phyloP scores from a whole-genome alignment of 2,888 invertebrate species.

The Boloria selene region DNA sequence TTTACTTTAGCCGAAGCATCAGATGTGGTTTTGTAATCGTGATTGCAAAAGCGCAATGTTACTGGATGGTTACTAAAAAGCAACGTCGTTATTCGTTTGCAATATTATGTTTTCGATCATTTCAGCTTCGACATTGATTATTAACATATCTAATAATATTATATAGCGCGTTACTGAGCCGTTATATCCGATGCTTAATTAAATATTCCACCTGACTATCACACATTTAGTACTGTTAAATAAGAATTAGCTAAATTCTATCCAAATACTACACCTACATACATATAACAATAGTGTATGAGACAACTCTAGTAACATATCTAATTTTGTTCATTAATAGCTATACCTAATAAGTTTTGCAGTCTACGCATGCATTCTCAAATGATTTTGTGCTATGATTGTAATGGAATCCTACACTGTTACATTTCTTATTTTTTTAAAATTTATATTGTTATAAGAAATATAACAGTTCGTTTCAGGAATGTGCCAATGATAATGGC shows the following conservation, averaged over 20 bases:
- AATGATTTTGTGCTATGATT: conserved; percentile 47
- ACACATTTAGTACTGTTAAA: not conserved
- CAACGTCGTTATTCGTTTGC: conserved; percentile 4
- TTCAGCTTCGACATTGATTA: too few species aligned
- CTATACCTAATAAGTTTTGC: conserved; percentile 23
- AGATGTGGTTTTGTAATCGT: conserved; percentile 37
- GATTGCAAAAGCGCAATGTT: conserved; percentile 42
- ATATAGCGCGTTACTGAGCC: not conserved
- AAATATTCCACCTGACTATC: conserved; percentile 1
- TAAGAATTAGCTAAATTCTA: conserved; percentile 12
- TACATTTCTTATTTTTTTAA: conserved; percentile 45
- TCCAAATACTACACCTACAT: conserved; percentile 9
- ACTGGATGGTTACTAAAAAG: conserved; percentile 34
- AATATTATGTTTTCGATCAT: conserved; percentile 3
- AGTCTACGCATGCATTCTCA: conserved; percentile 48
- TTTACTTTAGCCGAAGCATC: conserved; percentile 65
- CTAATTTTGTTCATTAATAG: conserved; percentile 19
- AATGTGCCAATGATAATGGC: conserved; percentile 78
- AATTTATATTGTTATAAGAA: conserved; percentile 46
- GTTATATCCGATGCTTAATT: not conserved
- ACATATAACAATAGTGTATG: conserved; percentile 29
- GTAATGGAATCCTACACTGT: conserved; percentile 49
- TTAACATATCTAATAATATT: not conserved
- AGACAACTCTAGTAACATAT: conserved; percentile 25
- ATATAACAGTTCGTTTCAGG: conserved; percentile 68